Evolutionary conservation across 2,113 vertebrate genomes (phyloP).

Genomic region (Limnothrissa miodon): DNA sequence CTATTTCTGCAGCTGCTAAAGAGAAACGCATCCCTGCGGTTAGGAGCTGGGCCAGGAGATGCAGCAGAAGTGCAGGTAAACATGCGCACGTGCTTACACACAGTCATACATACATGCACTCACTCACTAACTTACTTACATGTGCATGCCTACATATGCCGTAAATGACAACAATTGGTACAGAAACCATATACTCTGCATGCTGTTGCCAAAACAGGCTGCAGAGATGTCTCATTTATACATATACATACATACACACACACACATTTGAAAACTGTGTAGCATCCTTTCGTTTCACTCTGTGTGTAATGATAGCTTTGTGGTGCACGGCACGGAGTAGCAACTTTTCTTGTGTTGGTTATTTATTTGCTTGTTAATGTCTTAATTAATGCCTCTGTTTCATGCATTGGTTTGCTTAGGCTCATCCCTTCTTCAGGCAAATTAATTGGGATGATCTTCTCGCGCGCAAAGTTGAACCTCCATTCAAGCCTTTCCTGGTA

Average conservation of each 20-base stretch:
- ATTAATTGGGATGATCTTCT: slow-evolving; percentile 97
- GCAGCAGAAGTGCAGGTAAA: slow-evolving; percentile 93
- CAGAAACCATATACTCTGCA: neutral
- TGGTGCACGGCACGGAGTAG: neutral
- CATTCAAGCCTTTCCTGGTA: slow-evolving; percentile 95
- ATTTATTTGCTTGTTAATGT: neutral
- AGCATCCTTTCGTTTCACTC: neutral
- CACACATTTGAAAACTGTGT: neutral
- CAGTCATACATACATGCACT: neutral
- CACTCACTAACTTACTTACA: too few species aligned
- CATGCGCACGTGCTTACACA: neutral
- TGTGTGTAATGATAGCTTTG: neutral
- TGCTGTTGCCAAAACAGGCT: neutral
- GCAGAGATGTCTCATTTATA: neutral
- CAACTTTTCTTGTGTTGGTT: neutral
- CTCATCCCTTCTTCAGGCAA: slow-evolving; percentile 91
- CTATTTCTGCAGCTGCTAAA: slow-evolving; percentile 90
- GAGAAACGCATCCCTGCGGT: slow-evolving; percentile 90
- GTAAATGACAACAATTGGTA: neutral
- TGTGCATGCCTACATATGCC: too few species aligned
- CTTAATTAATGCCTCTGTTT: slow-evolving; percentile 7
- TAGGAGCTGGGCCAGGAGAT: slow-evolving; percentile 90
- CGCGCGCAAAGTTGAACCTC: slow-evolving; percentile 94
- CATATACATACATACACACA: neutral
- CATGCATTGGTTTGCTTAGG: slow-evolving; percentile 60